A percentile compares a stretch with the other conserved stretches of the same genome.
These are phyloP conservation scores for Drosophila pseudoananassae DNA, from an alignment of 1,140 invertebrate species.

Conservation along the genomic window DNA sequence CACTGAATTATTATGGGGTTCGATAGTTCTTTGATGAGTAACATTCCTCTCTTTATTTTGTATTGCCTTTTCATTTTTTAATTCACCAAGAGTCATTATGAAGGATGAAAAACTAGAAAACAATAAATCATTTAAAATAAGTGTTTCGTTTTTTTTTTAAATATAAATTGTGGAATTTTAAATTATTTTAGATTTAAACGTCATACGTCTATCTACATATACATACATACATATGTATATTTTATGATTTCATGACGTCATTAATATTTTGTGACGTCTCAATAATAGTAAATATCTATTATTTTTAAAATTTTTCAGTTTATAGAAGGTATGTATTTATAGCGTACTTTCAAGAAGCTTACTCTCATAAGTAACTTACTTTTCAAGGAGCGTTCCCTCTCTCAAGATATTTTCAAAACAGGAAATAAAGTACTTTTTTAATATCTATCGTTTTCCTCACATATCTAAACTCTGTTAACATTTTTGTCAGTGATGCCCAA, in stretches of 20 bases:
- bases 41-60: background rate
- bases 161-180: no score
- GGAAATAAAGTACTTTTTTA: background rate
- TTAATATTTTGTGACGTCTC: no score
- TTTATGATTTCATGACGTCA: background rate
- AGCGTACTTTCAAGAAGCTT: no score
- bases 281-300: background rate
- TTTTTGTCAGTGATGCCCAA: background rate
- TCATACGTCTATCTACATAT: background rate
- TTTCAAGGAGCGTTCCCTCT: background rate
- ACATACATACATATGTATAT: background rate
- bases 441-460: background rate
- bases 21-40: background rate
- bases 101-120: background rate
- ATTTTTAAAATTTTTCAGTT: background rate
- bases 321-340: no score
- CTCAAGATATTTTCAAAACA: background rate
- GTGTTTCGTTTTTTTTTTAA: background rate
- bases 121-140: background rate
- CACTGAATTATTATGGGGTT: background rate
- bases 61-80: background rate
- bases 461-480: background rate
- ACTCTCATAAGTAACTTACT: background rate
- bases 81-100: slow-evolving; percentile 1
- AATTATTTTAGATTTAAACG: no score